phyloP scores from a whole-genome alignment of 1,140 invertebrate species.

The Philotrypesis tridentata region DNA sequence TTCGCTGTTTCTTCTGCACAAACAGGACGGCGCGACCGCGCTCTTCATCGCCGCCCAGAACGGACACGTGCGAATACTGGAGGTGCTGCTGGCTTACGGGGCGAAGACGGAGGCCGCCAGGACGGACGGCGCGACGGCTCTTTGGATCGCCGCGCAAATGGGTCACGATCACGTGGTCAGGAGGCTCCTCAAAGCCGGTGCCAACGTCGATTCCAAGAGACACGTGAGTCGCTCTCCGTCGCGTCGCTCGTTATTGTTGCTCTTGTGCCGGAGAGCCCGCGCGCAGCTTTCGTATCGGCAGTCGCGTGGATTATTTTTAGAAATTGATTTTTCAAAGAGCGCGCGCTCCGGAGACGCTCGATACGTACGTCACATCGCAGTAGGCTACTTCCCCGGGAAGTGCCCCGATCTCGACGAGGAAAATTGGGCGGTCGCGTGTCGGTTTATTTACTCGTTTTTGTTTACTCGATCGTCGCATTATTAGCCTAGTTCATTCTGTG shows the following conservation, averaged over 20 bases:
- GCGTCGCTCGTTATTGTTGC: background rate
- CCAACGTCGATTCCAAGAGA: slow-evolving; percentile 85
- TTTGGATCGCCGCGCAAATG: slow-evolving; percentile 96
- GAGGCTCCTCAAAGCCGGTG: slow-evolving; percentile 84
- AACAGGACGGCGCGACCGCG: slow-evolving; percentile 89
- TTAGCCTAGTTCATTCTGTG: no score
- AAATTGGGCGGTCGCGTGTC: background rate
- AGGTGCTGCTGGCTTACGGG: slow-evolving; percentile 80
- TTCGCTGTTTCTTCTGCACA: background rate
- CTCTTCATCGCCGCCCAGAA: slow-evolving; percentile 94
- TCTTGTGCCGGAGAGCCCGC: no score
- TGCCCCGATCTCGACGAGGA: no score
- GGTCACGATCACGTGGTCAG: slow-evolving; percentile 89
- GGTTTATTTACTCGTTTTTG: no score
- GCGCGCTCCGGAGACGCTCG: background rate
- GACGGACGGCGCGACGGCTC: slow-evolving; percentile 88
- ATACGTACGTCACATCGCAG: no score
- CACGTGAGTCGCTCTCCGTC: slow-evolving; percentile 77
- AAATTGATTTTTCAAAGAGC: background rate
- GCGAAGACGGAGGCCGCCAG: slow-evolving; percentile 82
- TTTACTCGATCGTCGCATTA: no score
- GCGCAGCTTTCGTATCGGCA: no score
- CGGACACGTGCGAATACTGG: slow-evolving; percentile 86
- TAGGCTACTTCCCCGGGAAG: background rate
- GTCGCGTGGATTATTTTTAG: slow-evolving; percentile 28